Evolutionary conservation across 2,797 vertebrate genomes (phyloP), one percentile per base, ranked within the genome.

Genomic region (Notolabrus celidotus): DNA sequence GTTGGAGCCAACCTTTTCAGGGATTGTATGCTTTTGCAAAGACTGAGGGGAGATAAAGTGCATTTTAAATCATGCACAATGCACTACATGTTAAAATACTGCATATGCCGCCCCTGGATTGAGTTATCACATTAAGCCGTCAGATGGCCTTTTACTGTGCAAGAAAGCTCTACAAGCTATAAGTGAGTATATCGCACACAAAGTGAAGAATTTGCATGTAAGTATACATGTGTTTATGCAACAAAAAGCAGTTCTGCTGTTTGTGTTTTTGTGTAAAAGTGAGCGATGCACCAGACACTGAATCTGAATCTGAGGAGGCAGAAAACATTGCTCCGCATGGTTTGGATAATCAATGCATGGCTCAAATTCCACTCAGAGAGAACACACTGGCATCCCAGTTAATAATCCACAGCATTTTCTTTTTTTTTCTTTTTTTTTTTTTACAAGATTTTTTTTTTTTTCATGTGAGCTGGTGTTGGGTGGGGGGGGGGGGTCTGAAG

Each of bases 361-460:
- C 74, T 92, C 58, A 78, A 80, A 89, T 88, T 87, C 79, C 89
- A 65, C 78, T 60, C 58, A 1, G 60, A 43, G 19, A 70, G 69
- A 74, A 70, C 75, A 71, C 83, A 81, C 77, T 85, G 80, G 69
- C 74, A 54, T 83, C 77, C 61, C 83, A 86, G 89, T 92, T 91
- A 91, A 92, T 90, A 77, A 88, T 92, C 84, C 76, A 87, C 88
- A 51, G 82, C 79, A 27, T 80, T 83, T 83, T 60, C 49, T 33
- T 51, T 81, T 73, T n/a, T n/a, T n/a, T n/a, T n/a, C n/a, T n/a
- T n/a, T n/a, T n/a, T n/a, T n/a, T n/a, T n/a, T 36, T 53, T 81
- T 72, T 70, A 63, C 58, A 69, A 74, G 74, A 11, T 36, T 36
- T 10, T 50, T 79, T 80, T 68, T 72, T 56, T 49, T 56, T 39